Percentiles rank a stretch among this genome's conserved stretches.
These are phyloP conservation scores for Cololabis saira DNA, from an alignment of 2,113 vertebrate species.

Conservation along the genomic window DNA sequence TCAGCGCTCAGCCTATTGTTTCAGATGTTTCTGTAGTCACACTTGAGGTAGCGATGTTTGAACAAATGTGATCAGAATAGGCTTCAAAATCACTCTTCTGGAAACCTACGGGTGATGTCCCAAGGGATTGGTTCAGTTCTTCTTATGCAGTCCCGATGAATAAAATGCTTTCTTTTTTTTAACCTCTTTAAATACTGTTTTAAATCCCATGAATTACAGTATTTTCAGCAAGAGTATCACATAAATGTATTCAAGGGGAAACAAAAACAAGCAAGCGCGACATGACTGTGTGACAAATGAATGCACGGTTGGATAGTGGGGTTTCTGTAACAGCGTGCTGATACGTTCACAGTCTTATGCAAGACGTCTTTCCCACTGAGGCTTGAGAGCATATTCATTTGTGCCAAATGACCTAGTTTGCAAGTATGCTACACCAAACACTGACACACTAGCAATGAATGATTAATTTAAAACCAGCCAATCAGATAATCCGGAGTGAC, in stretches of 20 bases:
- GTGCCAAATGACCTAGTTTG: slow-evolving; percentile 80
- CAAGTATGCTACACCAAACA: slow-evolving; percentile 67
- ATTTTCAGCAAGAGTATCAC: neutral
- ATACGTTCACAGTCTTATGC: slow-evolving; percentile 49
- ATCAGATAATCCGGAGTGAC: slow-evolving; percentile 67
- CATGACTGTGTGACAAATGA: slow-evolving; percentile 16
- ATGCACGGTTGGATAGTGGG: slow-evolving; percentile 13
- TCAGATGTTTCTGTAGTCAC: no score
- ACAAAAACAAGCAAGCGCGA: slow-evolving; percentile 2
- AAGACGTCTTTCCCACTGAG: slow-evolving; percentile 62
- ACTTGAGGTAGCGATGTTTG: no score
- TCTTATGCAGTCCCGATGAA: no score
- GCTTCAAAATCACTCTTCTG: no score
- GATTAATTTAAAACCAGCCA: slow-evolving; percentile 78
- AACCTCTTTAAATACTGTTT: neutral
- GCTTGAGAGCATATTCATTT: slow-evolving; percentile 60
- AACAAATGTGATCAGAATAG: no score
- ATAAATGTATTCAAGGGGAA: neutral
- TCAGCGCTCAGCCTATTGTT: no score
- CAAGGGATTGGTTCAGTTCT: no score
- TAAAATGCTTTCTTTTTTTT: no score
- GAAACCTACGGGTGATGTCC: no score
- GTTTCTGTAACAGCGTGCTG: slow-evolving; percentile 23
- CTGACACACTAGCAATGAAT: slow-evolving; percentile 76
- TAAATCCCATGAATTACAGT: neutral